phyloP scores from a whole-genome alignment of 1,140 invertebrate genomes.

The Leptinotarsa lineolata region DNA sequence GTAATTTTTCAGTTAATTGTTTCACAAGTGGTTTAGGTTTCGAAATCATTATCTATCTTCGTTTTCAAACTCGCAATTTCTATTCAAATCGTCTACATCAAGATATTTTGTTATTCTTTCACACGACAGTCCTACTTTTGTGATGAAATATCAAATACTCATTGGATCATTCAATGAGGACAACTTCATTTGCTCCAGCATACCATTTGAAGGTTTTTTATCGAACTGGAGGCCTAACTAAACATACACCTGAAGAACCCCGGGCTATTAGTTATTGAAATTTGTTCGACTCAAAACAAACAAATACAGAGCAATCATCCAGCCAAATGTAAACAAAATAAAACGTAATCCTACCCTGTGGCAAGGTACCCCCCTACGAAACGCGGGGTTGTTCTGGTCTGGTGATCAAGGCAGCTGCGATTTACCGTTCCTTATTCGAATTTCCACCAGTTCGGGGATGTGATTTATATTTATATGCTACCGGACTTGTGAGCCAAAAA shows the following conservation, averaged over 20 bases:
- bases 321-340: conserved; percentile 12
- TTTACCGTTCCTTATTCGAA: conserved; percentile 20
- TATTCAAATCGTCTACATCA: no score
- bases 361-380: conserved; percentile 25
- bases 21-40: no score
- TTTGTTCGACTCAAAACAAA: conserved; percentile 19
- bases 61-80: no score
- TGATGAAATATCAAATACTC: no score
- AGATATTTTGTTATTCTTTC: no score
- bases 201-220: neutral
- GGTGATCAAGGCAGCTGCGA: conserved; percentile 50
- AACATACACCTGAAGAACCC: conserved; percentile 23
- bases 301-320: conserved; percentile 7
- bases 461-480: conserved; percentile 20
- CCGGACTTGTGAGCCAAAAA: conserved; percentile 6
- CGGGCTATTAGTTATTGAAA: conserved; percentile 19
- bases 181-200: no score
- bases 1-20: no score
- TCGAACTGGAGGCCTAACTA: neutral
- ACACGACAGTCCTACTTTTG: no score
- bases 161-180: no score
- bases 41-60: no score
- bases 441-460: conserved; percentile 21
- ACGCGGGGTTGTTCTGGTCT: conserved; percentile 49
- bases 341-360: conserved; percentile 32